Percentiles rank a stretch among this genome's conserved stretches.
Conservation (phyloP, 2,113 vertebrate genomes). For the Zosterops lateralis region DNA sequence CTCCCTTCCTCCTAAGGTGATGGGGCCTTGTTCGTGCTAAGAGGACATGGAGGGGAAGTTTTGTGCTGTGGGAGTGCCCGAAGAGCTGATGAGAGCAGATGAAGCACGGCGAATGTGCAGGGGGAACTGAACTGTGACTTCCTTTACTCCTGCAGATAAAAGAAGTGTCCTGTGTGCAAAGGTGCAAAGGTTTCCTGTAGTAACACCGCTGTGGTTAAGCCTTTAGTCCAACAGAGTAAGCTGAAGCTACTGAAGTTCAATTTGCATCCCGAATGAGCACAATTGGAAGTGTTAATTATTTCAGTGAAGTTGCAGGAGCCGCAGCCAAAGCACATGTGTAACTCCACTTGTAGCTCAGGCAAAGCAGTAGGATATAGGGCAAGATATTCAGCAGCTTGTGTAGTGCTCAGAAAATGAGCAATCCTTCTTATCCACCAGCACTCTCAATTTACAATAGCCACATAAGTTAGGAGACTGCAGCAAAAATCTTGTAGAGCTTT, state of each 20-base stretch:
- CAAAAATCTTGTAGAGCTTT: background rate
- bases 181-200: background rate
- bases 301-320: background rate
- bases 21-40: background rate
- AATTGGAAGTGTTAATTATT: background rate
- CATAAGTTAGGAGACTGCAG: background rate
- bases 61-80: rapidly evolving
- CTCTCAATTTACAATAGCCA: background rate
- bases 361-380: background rate
- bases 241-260: background rate
- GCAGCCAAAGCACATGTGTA: background rate
- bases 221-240: background rate
- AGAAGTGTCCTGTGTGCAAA: background rate
- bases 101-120: rapidly evolving
- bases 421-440: background rate
- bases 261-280: background rate
- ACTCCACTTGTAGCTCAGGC: background rate
- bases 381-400: background rate
- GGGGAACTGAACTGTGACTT: background rate
- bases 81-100: background rate
- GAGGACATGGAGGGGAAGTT: background rate
- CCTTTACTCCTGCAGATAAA: background rate
- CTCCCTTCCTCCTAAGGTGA: background rate
- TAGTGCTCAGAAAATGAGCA: background rate
- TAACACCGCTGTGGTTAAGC: background rate